Evolutionary conservation across 2,888 invertebrate species (phyloP).

Genomic region (Helicoverpa assulta): DNA sequence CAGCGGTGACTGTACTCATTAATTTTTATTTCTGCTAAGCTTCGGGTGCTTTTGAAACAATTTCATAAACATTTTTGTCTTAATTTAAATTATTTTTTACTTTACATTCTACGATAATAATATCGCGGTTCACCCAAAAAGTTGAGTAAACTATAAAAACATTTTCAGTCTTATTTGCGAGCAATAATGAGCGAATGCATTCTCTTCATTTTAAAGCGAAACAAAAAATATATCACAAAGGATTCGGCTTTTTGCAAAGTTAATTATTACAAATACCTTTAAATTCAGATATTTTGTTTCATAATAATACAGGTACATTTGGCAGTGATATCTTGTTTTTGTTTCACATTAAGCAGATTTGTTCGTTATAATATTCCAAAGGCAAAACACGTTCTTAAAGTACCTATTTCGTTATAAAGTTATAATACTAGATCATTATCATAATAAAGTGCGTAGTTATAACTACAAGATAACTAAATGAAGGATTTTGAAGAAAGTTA

Average conservation of each 20-base stretch:
- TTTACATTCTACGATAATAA: constrained; percentile 58
- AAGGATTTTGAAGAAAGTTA: constrained; percentile 35
- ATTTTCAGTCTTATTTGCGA: constrained; percentile 74
- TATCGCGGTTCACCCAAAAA: constrained; percentile 49
- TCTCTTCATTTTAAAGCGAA: constrained; percentile 46
- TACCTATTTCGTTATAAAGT: constrained; percentile 44
- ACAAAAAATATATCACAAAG: constrained; percentile 28
- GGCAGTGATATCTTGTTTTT: constrained; percentile 14
- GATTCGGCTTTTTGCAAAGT: not conserved
- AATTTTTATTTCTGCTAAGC: constrained; percentile 57
- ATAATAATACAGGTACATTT: constrained; percentile 9
- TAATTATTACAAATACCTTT: not conserved
- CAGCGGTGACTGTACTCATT: constrained; percentile 50
- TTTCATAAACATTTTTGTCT: constrained; percentile 32
- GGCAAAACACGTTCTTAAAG: constrained; percentile 51
- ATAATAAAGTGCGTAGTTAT: constrained; percentile 34
- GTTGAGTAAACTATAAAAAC: constrained; percentile 62
- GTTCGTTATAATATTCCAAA: constrained; percentile 37
- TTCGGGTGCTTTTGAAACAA: constrained; percentile 44
- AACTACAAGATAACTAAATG: constrained; percentile 19
- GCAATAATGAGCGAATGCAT: constrained; percentile 62
- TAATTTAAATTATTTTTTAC: constrained; percentile 55
- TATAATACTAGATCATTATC: constrained; percentile 58
- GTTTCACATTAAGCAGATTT: constrained; percentile 38
- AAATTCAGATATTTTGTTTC: not conserved